A percentile compares a stretch with the other conserved stretches of the same genome.
Evolutionary conservation across 2,113 vertebrate genomes (phyloP).

Genomic region (Pteropus alecto): DNA sequence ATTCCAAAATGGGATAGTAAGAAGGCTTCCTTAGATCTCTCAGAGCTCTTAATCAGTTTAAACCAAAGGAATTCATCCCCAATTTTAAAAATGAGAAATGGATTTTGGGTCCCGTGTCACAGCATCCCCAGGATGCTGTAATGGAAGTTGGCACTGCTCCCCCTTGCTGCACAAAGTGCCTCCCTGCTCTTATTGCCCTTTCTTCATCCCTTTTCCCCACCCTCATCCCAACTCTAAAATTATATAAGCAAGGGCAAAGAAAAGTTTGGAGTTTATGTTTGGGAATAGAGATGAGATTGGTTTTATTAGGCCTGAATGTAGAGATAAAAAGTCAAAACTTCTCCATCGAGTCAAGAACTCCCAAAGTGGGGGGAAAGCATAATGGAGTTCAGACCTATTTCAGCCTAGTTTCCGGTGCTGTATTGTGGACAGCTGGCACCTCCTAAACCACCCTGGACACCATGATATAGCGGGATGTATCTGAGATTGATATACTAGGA

Average conservation of each 20-base stretch:
- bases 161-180: not conserved
- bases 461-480: not conserved
- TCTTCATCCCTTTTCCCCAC: not conserved
- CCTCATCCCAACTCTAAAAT: not conserved
- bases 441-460: not conserved
- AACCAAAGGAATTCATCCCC: not conserved
- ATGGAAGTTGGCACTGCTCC: not conserved
- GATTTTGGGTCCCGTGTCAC: not conserved
- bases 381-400: not conserved
- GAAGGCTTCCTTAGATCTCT: conserved; percentile 14
- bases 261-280: not conserved
- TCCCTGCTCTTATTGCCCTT: not conserved
- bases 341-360: not conserved
- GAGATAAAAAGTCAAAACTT: not conserved
- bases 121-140: not conserved
- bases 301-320: not conserved
- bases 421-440: not conserved
- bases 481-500: not conserved
- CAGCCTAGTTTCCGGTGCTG: not conserved
- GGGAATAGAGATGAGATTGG: not conserved
- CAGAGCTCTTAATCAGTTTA: conserved; percentile 41
- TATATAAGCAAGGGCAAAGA: not conserved
- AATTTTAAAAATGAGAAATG: not conserved
- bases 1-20: conserved; percentile 22
- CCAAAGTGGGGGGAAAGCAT: not conserved